A percentile compares a stretch with the other conserved stretches of the same genome.
phyloP scores from a whole-genome alignment of 2,888 invertebrate species.

The Aricia artaxerxes region DNA sequence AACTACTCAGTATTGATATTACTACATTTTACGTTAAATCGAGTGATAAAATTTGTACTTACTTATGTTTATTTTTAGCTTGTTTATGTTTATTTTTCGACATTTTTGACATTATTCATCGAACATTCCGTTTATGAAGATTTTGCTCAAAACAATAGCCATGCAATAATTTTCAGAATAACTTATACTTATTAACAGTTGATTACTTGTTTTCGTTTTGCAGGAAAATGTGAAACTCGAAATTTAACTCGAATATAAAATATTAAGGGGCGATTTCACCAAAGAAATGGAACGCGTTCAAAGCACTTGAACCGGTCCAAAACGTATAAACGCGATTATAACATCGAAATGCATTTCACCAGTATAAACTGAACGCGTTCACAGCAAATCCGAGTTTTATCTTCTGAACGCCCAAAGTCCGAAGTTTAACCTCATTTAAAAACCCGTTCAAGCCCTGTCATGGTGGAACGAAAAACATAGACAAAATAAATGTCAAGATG shows the following conservation, averaged over 20 bases:
- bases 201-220: not conserved
- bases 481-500: too few relatives aligned
- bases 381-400: too few relatives aligned
- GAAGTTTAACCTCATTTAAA: too few relatives aligned
- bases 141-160: not conserved
- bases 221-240: not conserved
- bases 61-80: not conserved
- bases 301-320: too few relatives aligned
- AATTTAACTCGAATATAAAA: not conserved
- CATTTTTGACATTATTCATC: not conserved
- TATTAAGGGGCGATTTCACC: not conserved
- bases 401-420: too few relatives aligned
- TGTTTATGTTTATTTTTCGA: not conserved
- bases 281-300: too few relatives aligned
- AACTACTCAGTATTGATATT: constrained; percentile 27
- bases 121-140: constrained; percentile 5
- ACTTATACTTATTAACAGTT: not conserved
- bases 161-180: not conserved
- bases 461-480: too few relatives aligned
- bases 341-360: too few relatives aligned
- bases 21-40: not conserved
- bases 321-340: too few relatives aligned
- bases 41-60: not conserved
- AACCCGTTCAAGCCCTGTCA: too few relatives aligned
- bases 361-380: too few relatives aligned